phyloP scores from a whole-genome alignment of 30 jellyfish, hydroid and myxozoan species.

The Catostylus mosaicus region DNA sequence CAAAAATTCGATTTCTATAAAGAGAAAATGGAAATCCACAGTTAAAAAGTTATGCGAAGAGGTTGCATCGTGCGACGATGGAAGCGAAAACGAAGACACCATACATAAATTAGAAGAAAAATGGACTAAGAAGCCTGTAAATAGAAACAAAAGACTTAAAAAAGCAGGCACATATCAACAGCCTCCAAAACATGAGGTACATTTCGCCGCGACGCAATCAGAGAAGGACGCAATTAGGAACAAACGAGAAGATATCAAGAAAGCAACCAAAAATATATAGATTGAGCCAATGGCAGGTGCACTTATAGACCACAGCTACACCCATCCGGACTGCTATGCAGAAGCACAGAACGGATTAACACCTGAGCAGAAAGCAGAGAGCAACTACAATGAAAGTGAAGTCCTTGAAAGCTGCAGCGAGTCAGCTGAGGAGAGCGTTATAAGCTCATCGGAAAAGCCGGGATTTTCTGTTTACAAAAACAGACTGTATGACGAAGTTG shows the following conservation, averaged over 20 bases:
- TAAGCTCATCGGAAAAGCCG: slow-evolving; percentile 9
- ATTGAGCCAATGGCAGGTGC: background rate
- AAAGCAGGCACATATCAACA: slow-evolving; percentile 21
- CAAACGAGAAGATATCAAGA: background rate
- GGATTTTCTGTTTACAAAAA: slow-evolving; percentile 1
- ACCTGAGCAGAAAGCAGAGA: too few relatives aligned
- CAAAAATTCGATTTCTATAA: too few relatives aligned
- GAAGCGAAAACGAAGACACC: background rate
- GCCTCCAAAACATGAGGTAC: too few relatives aligned
- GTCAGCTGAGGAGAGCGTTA: background rate
- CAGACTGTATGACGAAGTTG: background rate
- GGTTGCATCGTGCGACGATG: too few relatives aligned
- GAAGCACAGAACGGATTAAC: too few relatives aligned
- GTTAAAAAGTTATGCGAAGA: too few relatives aligned
- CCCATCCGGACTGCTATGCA: background rate
- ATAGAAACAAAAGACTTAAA: background rate
- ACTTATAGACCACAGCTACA: background rate
- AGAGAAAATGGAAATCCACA: too few relatives aligned
- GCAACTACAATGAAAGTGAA: background rate
- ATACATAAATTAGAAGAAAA: slow-evolving; percentile 9
- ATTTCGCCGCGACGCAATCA: slow-evolving; percentile 22
- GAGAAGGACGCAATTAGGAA: slow-evolving; percentile 27
- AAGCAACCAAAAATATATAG: background rate
- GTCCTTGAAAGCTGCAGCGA: background rate
- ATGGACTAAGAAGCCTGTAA: slow-evolving; percentile 12